Percentiles rank a stretch among this genome's conserved stretches.
phyloP scores from a whole-genome alignment of 1,140 invertebrate genomes.

The Phymorhynchus buccinoides region DNA sequence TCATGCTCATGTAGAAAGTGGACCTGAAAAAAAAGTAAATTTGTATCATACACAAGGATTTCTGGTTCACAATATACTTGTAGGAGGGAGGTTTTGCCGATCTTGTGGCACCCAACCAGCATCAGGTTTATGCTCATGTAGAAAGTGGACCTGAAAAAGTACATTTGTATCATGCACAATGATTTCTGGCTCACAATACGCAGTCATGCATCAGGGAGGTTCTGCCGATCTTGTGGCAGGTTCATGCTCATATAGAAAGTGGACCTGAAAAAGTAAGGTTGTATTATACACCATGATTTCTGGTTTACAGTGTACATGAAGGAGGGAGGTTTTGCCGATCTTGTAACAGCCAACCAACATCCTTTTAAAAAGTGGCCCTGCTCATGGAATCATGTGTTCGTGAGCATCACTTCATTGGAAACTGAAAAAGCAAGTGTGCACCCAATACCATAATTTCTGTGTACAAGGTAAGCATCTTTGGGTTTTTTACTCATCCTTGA shows the following conservation, averaged over 20 bases:
- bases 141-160: constrained; percentile 91
- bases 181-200: too few relatives aligned
- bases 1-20: constrained; percentile 94
- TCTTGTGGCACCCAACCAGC: constrained; percentile 95
- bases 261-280: constrained; percentile 79
- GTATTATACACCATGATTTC: background rate
- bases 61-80: too few relatives aligned
- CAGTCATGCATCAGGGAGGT: too few relatives aligned
- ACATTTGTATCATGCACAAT: too few relatives aligned
- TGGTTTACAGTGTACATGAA: too few relatives aligned
- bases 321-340: too few relatives aligned
- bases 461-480: too few relatives aligned
- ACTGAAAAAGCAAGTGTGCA: constrained; percentile 75
- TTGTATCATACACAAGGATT: background rate
- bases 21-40: constrained; percentile 79
- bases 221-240: constrained; percentile 90
- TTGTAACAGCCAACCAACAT: constrained; percentile 96
- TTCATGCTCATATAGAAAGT: constrained; percentile 96
- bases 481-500: too few relatives aligned
- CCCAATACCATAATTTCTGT: too few relatives aligned
- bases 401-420: too few relatives aligned
- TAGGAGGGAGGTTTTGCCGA: constrained; percentile 94
- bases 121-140: constrained; percentile 98
- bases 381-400: too few relatives aligned
- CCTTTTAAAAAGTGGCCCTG: constrained; percentile 90